A percentile compares a stretch with the other conserved stretches of the same genome.
Conservation (phyloP, 2,797 vertebrate species). For the Protonibea diacanthus region DNA sequence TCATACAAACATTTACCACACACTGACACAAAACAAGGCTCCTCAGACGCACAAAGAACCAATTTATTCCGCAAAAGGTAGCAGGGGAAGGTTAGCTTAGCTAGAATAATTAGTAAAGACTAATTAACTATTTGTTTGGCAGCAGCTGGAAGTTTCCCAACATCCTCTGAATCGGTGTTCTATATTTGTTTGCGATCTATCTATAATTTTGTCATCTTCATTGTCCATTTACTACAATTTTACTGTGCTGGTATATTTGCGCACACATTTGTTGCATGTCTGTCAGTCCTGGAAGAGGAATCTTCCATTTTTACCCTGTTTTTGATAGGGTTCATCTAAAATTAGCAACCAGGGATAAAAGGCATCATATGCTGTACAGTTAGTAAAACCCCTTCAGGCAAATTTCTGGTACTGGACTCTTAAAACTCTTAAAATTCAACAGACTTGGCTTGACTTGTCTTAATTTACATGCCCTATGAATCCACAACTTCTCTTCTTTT, state of each 20-base stretch:
- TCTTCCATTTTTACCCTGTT: not conserved
- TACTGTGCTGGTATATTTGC: not conserved
- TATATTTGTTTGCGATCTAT: not conserved
- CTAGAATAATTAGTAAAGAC: not conserved
- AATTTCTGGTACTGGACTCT: not conserved
- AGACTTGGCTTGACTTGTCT: too few species aligned
- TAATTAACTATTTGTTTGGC: not conserved
- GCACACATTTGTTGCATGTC: not conserved
- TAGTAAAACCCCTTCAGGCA: not conserved
- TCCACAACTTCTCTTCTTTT: constrained; percentile 2
- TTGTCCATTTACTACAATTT: not conserved
- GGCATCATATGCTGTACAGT: not conserved
- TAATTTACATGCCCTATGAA: not conserved
- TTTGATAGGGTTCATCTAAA: not conserved
- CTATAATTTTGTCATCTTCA: not conserved
- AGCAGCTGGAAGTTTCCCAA: not conserved
- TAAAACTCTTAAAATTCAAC: not conserved
- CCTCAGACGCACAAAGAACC: not conserved
- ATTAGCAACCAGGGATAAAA: not conserved
- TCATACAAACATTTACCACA: not conserved
- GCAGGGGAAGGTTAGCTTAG: not conserved
- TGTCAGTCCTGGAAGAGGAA: not conserved
- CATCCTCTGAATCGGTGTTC: not conserved
- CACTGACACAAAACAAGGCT: not conserved
- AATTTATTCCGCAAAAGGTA: constrained; percentile 2